phyloP scores from a whole-genome alignment of 1,140 invertebrate species.

The Zaprionus taronus region DNA sequence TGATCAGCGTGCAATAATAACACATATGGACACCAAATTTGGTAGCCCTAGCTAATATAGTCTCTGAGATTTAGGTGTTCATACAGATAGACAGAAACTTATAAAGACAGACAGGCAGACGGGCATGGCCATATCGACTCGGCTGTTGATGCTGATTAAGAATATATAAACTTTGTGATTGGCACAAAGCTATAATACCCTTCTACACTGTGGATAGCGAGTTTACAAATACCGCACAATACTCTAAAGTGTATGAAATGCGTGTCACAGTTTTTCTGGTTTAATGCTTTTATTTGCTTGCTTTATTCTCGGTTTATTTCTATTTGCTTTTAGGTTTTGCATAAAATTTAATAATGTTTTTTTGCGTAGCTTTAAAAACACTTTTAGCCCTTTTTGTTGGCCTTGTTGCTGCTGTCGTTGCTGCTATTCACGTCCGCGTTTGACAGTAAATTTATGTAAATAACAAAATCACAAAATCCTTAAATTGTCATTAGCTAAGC shows the following conservation, averaged over 20 bases:
- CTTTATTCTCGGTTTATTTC: not conserved
- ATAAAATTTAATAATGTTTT: slow-evolving; percentile 49
- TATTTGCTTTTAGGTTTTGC: slow-evolving; percentile 23
- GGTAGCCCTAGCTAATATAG: too few species aligned
- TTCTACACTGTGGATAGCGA: too few species aligned
- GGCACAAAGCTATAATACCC: too few species aligned
- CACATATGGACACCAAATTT: too few species aligned
- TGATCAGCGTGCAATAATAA: too few species aligned
- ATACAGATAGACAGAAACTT: too few species aligned
- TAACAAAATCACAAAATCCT: slow-evolving; percentile 78
- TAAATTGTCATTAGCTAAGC: slow-evolving; percentile 81
- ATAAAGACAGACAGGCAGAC: too few species aligned
- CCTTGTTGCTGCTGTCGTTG: not conserved
- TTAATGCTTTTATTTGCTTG: not conserved
- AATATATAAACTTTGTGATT: too few species aligned
- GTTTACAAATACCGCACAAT: not conserved
- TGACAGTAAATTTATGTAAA: slow-evolving; percentile 77
- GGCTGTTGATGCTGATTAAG: too few species aligned
- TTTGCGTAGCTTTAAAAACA: slow-evolving; percentile 35
- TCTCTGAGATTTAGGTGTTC: not conserved
- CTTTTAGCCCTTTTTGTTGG: slow-evolving; percentile 23
- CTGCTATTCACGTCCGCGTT: slow-evolving; percentile 39
- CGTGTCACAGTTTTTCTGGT: not conserved
- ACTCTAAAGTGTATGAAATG: not conserved
- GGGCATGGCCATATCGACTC: too few species aligned